Evolutionary conservation across 2,113 vertebrate genomes (phyloP).

Genomic region (Acanthochromis polyacanthus): DNA sequence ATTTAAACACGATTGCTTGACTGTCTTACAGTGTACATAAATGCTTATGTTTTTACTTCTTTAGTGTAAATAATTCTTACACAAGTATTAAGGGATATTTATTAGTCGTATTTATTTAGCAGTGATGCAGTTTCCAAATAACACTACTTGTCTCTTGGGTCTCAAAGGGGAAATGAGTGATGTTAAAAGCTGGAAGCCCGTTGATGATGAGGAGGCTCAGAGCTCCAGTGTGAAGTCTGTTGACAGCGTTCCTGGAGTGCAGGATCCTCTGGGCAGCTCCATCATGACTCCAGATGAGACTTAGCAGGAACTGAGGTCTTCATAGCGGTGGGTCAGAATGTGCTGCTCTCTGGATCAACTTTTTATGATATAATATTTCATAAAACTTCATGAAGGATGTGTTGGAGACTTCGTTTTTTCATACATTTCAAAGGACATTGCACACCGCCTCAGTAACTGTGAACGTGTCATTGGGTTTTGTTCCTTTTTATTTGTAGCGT

Average conservation of each 20-base stretch:
- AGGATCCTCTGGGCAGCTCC: constrained; percentile 80
- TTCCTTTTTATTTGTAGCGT: constrained; percentile 17
- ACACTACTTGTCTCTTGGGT: constrained; percentile 23
- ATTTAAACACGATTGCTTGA: background rate
- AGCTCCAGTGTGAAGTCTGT: constrained; percentile 29
- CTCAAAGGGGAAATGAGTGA: constrained; percentile 55
- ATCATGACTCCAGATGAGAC: constrained; percentile 55
- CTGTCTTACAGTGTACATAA: background rate
- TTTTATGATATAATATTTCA: constrained; percentile 6
- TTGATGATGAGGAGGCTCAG: constrained; percentile 33
- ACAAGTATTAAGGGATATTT: background rate
- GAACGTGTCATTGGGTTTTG: background rate
- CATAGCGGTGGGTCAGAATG: background rate
- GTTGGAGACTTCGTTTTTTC: background rate
- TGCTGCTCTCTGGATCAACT: constrained; percentile 29
- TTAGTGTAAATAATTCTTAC: background rate
- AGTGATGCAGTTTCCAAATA: background rate
- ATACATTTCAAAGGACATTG: constrained; percentile 9
- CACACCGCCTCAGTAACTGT: constrained; percentile 24
- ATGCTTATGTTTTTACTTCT: background rate
- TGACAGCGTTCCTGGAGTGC: constrained; percentile 63
- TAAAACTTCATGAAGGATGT: constrained; percentile 7
- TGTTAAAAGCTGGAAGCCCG: constrained; percentile 31
- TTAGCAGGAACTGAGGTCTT: constrained; percentile 3
- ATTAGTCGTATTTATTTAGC: background rate